phyloP scores from a whole-genome alignment of 2,113 vertebrate genomes.

The Pholis gunnellus region DNA sequence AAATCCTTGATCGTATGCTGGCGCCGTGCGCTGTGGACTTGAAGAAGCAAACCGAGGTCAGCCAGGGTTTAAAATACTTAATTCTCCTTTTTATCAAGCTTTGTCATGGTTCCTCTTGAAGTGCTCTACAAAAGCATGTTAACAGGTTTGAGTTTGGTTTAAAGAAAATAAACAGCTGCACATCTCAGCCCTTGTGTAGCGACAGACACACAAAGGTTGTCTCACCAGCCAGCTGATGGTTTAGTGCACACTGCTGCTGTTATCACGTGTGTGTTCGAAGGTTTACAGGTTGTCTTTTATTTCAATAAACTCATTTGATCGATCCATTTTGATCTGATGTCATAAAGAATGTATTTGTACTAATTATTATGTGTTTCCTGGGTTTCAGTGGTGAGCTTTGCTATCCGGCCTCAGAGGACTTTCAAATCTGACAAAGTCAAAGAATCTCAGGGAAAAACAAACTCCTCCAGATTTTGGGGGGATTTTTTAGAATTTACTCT shows the following conservation, averaged over 20 bases:
- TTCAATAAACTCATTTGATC: not conserved
- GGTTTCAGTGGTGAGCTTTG: not conserved
- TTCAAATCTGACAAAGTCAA: not conserved
- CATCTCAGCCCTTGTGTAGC: not conserved
- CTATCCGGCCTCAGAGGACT: not conserved
- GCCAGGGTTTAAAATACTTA: constrained; percentile 7
- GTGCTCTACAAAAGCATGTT: not conserved
- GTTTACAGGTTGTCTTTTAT: not conserved
- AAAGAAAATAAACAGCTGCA: not conserved
- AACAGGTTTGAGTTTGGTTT: not conserved
- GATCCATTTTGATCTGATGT: not conserved
- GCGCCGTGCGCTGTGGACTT: not conserved
- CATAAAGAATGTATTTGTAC: not conserved
- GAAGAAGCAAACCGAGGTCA: constrained; percentile 7
- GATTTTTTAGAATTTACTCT: not conserved
- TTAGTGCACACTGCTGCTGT: not conserved
- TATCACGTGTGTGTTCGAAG: too few relatives aligned
- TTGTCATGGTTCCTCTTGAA: not conserved
- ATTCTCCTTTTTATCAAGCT: not conserved
- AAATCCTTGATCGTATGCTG: constrained; percentile 12
- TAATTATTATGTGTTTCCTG: not conserved
- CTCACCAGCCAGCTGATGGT: not conserved
- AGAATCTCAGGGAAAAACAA: not conserved
- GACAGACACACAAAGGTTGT: not conserved
- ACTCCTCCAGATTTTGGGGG: not conserved